Evolutionary conservation across 2,888 invertebrate species (phyloP).

Genomic region (Lasioglossum figueresi): DNA sequence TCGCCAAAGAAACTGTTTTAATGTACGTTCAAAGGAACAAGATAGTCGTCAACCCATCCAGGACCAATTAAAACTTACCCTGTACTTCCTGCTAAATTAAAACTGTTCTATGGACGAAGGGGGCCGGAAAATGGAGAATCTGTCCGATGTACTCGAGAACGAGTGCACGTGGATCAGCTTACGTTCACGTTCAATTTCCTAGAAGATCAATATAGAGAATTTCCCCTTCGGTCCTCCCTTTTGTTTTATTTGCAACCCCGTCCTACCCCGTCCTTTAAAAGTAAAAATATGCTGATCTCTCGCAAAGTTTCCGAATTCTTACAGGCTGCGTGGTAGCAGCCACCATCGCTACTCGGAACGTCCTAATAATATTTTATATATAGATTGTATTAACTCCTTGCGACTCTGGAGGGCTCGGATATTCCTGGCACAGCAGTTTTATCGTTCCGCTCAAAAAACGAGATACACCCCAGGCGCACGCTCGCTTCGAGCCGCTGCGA

Average conservation of each 20-base stretch:
- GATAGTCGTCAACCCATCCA: not conserved
- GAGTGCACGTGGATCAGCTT: not conserved
- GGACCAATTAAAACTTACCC: not conserved
- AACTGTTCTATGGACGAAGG: not conserved
- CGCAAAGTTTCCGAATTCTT: not conserved
- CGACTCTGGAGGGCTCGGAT: not conserved
- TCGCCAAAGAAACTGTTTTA: not conserved
- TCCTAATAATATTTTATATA: constrained; percentile 11
- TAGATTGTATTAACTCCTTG: not conserved
- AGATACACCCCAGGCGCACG: not conserved
- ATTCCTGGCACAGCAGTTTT: not conserved
- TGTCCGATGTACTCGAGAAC: not conserved
- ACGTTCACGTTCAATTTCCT: not conserved
- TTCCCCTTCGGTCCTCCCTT: not conserved
- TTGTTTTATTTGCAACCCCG: constrained; percentile 1
- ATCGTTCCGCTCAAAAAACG: constrained; percentile 5
- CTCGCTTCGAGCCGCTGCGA: not conserved
- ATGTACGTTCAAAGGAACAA: not conserved
- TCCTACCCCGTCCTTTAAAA: not conserved
- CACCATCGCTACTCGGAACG: not conserved
- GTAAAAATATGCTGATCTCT: not conserved
- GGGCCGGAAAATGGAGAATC: not conserved
- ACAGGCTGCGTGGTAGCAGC: not conserved
- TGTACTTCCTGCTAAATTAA: not conserved
- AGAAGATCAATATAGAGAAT: not conserved